A percentile compares a stretch with the other conserved stretches of the same genome.
These are phyloP conservation scores for Coelinius sp. DNA, from an alignment of 2,888 invertebrate species.

Conservation along the genomic window DNA sequence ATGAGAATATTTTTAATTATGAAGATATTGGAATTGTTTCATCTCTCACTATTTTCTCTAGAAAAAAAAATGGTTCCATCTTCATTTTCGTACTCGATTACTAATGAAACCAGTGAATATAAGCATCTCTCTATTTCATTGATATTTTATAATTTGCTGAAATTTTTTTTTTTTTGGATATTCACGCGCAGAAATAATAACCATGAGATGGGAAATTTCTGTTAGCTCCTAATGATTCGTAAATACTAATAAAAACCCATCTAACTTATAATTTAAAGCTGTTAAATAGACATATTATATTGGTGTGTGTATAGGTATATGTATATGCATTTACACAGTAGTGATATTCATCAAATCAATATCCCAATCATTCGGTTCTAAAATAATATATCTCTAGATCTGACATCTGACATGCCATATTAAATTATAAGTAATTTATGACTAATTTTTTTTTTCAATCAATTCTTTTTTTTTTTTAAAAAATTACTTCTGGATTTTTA, in stretches of 20 bases:
- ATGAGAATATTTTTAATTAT: too few species aligned
- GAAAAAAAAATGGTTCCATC: too few species aligned
- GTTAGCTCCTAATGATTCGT: background rate
- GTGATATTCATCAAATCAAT: conserved; percentile 6
- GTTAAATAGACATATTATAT: conserved; percentile 52
- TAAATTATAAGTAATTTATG: conserved; percentile 1
- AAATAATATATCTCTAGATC: background rate
- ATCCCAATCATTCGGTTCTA: background rate
- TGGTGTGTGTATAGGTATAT: conserved; percentile 34
- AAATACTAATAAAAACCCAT: background rate
- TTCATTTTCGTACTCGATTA: too few species aligned
- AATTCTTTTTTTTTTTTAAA: background rate
- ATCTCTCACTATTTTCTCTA: too few species aligned
- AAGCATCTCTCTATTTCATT: too few species aligned
- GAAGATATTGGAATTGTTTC: too few species aligned
- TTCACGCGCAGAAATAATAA: background rate
- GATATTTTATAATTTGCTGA: too few species aligned
- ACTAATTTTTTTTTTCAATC: background rate
- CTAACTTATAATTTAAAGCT: conserved; percentile 43
- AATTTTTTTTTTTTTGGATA: background rate
- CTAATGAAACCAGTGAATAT: too few species aligned
- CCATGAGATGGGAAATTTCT: background rate
- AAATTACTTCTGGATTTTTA: conserved; percentile 13
- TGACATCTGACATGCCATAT: conserved; percentile 12
- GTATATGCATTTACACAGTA: conserved; percentile 33